These are phyloP conservation scores for Leucophenga maculata DNA, from an alignment of 2,888 invertebrate genomes.

Conservation along the genomic window DNA sequence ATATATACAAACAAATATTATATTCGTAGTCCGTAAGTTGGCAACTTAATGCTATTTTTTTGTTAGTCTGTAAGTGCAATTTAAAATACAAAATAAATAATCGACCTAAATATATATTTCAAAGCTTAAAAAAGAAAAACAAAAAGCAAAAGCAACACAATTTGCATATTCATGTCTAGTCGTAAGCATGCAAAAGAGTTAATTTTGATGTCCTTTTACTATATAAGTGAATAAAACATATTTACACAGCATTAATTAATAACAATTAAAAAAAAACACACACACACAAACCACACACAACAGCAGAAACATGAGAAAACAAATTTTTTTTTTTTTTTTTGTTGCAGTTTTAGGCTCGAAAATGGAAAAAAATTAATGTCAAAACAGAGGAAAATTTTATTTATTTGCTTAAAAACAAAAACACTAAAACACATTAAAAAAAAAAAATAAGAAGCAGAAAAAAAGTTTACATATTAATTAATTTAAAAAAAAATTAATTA, in stretches of 20 bases:
- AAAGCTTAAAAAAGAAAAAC: too few relatives aligned
- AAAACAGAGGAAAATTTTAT: conserved; percentile 6
- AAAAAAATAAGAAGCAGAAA: too few relatives aligned
- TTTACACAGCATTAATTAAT: background rate
- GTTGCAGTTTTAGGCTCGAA: conserved; percentile 41
- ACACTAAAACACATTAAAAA: too few relatives aligned
- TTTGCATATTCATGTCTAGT: conserved; percentile 28
- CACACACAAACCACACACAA: background rate
- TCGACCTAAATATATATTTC: too few relatives aligned
- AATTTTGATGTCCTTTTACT: too few relatives aligned
- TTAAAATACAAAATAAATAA: too few relatives aligned
- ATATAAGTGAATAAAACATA: too few relatives aligned
- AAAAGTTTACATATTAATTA: background rate
- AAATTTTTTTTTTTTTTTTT: conserved; percentile 42
- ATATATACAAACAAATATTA: background rate
- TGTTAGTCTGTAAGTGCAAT: too few relatives aligned
- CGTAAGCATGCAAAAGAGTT: conserved; percentile 27
- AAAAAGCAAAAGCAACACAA: background rate
- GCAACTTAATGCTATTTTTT: too few relatives aligned
- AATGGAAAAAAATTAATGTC: conserved; percentile 6
- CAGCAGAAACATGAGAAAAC: conserved; percentile 17
- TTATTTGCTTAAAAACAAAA: conserved; percentile 20
- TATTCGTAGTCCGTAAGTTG: too few relatives aligned
- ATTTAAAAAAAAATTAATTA: too few relatives aligned
- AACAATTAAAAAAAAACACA: conserved; percentile 27